These are phyloP conservation scores for Incurvaria masculella DNA, from an alignment of 2,888 invertebrate species.

Conservation along the genomic window DNA sequence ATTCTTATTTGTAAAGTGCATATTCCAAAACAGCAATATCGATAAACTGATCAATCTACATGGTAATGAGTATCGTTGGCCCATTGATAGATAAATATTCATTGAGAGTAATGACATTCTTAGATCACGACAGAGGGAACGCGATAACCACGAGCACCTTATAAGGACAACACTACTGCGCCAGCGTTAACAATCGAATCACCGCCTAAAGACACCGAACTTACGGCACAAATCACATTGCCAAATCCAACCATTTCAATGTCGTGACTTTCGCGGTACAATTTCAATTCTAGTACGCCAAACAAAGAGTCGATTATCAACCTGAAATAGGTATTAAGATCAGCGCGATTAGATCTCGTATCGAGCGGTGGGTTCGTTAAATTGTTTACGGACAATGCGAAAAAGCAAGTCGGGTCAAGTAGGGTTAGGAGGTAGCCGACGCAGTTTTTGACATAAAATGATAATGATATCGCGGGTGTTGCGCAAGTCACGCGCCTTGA, in stretches of 20 bases:
- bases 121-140: not conserved
- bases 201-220: not conserved
- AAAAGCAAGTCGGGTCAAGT: not conserved
- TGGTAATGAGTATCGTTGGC: not conserved
- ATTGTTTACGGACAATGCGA: not conserved
- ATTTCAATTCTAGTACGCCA: not conserved
- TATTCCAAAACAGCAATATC: too few species aligned
- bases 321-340: not conserved
- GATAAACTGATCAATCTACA: too few species aligned
- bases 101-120: not conserved
- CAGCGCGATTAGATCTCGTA: not conserved
- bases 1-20: too few species aligned
- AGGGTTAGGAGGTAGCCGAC: not conserved
- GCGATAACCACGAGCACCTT: not conserved
- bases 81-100: not conserved
- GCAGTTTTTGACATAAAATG: not conserved
- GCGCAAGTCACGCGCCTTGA: not conserved
- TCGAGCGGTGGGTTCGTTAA: not conserved
- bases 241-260: not conserved
- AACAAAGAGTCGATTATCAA: not conserved
- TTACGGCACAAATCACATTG: not conserved
- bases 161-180: not conserved
- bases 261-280: not conserved
- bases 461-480: not conserved
- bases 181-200: not conserved